A percentile compares a stretch with the other conserved stretches of the same genome.
phyloP scores from a whole-genome alignment of 1,140 invertebrate genomes.

The Dreissena polymorpha region DNA sequence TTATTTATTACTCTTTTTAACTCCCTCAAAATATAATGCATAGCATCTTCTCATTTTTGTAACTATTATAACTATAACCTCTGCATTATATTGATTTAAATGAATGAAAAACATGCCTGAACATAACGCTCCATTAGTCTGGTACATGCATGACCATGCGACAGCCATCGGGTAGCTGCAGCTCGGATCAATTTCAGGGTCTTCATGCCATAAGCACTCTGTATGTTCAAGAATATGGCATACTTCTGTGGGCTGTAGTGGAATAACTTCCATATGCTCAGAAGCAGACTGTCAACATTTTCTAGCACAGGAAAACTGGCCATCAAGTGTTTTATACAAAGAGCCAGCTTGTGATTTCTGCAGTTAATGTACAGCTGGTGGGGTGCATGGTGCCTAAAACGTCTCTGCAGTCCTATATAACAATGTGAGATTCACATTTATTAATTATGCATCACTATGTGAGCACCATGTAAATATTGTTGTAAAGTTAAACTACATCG shows the following conservation, averaged over 20 bases:
- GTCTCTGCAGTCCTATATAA: slow-evolving; percentile 33
- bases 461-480: not conserved
- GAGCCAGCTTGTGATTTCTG: slow-evolving; percentile 22
- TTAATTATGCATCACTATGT: not conserved
- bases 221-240: slow-evolving; percentile 13
- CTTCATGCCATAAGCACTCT: slow-evolving; percentile 26
- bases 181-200: slow-evolving; percentile 18
- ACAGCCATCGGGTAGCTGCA: slow-evolving; percentile 28
- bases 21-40: too few relatives aligned
- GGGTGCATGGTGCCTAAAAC: slow-evolving; percentile 15
- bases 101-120: not conserved
- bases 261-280: slow-evolving; percentile 36
- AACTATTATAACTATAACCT: not conserved
- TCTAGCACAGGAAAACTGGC: not conserved
- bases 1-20: too few relatives aligned
- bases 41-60: too few relatives aligned
- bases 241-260: slow-evolving; percentile 39
- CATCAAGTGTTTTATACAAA: slow-evolving; percentile 36
- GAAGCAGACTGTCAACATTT: slow-evolving; percentile 16
- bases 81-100: not conserved
- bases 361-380: slow-evolving; percentile 30
- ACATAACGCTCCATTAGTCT: slow-evolving; percentile 31
- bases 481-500: not conserved
- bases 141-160: slow-evolving; percentile 19
- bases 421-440: not conserved